Evolutionary conservation across 2,113 vertebrate species (phyloP).

Genomic region (Oryzias melastigma): DNA sequence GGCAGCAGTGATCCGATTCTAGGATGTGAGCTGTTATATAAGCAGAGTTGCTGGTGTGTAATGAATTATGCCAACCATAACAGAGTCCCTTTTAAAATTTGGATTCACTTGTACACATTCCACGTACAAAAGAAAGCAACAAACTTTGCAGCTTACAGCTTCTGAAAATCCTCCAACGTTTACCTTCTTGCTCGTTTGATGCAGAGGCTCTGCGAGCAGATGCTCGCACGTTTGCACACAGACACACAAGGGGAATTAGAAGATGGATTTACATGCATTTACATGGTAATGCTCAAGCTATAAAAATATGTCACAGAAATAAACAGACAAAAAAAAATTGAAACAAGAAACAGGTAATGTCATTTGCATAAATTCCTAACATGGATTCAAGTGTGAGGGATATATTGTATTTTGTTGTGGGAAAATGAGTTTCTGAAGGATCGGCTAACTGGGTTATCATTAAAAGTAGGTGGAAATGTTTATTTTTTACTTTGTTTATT

Average conservation of each 20-base stretch:
- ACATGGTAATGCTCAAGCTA: constrained; percentile 11
- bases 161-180: constrained; percentile 27
- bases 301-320: constrained; percentile 3
- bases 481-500: constrained; percentile 38
- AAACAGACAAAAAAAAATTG: too few species aligned
- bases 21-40: constrained; percentile 55
- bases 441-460: constrained; percentile 65
- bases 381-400: constrained; percentile 29
- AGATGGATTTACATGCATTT: neutral
- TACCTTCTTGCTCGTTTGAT: constrained; percentile 20
- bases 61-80: constrained; percentile 61
- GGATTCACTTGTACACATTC: constrained; percentile 52
- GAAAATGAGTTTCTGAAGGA: constrained; percentile 48
- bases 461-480: constrained; percentile 61
- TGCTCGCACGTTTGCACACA: constrained; percentile 3
- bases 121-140: constrained; percentile 40
- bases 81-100: constrained; percentile 55
- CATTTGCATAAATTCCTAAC: too few species aligned
- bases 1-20: constrained; percentile 52
- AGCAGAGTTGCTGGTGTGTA: constrained; percentile 58
- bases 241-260: neutral
- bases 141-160: constrained; percentile 20
- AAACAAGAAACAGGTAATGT: constrained; percentile 35
- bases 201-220: constrained; percentile 1
- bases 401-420: constrained; percentile 51